Base-by-base conservation (phyloP, 2,113 vertebrate species). In the Oryzias curvinotus region DNA sequence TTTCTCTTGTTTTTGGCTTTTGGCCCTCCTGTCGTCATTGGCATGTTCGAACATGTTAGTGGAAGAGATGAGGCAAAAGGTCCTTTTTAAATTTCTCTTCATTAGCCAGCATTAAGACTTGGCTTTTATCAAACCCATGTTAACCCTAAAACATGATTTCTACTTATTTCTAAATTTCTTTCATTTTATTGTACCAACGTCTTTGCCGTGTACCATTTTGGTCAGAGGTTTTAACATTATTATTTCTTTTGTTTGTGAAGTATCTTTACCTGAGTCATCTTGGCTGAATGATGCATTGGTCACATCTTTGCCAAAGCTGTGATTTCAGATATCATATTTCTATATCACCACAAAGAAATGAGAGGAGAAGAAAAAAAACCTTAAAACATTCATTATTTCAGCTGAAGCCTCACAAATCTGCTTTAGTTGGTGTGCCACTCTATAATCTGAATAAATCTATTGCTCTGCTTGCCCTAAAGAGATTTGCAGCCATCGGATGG, bases 391-490 rank as follows among this genome's bases (percentile, higher is more conserved):
- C 3, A 78, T 67, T 48, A 62, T 68, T 74, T 57, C 67, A 28
- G 62, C 69, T 79, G 73, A 83, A 85, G 70, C 85, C 81, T 76
- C 78, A 69, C 68, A 85, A 85, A 88, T 88, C 83, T 85, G 83
- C 83, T 87, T 88, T 83, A 85, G 85, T 72, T 73, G 77, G 71
- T 85, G 73, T 76, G 85, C 74, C 69, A n/a, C 61, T 64, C 52
- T n/a, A 44, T 90, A 89, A 90, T 88, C 86, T 85, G 86, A 55
- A 60, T 71, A 86, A 81, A 89, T 78, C 87, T 75, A 71, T 57
- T 70, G 78, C 71, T 84, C 71, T 76, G 75, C 70, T 69, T 43
- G 74, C 71, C 65, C 78, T 78, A 71, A 89, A 85, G 69, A 84
- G 85, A 78, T 88, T 85, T 87, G 49, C 72, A 48, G 54, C 62